Percentiles rank a stretch among this genome's conserved stretches.
These are phyloP conservation scores for Fistularia commersonii DNA, from an alignment of 2,797 vertebrate genomes.

Conservation along the genomic window DNA sequence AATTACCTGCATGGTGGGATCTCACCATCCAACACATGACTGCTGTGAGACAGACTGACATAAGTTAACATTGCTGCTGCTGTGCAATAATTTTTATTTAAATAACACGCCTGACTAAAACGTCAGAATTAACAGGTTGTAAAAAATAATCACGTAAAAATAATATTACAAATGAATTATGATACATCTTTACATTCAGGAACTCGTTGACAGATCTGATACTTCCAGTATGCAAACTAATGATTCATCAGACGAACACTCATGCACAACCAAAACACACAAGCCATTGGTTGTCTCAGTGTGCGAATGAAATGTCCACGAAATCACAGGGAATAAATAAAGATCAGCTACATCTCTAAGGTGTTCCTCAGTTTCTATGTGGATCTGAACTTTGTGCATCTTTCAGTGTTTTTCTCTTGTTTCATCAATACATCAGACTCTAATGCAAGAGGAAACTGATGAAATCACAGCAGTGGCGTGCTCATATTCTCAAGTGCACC, in stretches of 20 bases:
- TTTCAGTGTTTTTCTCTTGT: slow-evolving; percentile 33
- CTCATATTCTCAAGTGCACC: slow-evolving; percentile 27
- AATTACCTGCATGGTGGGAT: no score
- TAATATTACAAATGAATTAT: slow-evolving; percentile 60
- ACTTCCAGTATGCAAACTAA: slow-evolving; percentile 31
- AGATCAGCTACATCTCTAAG: slow-evolving; percentile 21
- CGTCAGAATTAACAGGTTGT: slow-evolving; percentile 67
- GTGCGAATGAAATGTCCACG: slow-evolving; percentile 28
- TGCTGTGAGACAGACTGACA: no score
- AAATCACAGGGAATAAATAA: slow-evolving; percentile 65
- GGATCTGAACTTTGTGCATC: slow-evolving; percentile 28
- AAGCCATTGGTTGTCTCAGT: slow-evolving; percentile 42
- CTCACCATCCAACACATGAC: no score
- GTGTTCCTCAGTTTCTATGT: slow-evolving; percentile 24
- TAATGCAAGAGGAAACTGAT: slow-evolving; percentile 15
- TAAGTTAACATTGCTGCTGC: not conserved
- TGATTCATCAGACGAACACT: slow-evolving; percentile 14
- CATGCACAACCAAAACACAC: slow-evolving; percentile 11
- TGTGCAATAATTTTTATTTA: slow-evolving; percentile 67
- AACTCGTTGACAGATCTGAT: slow-evolving; percentile 29
- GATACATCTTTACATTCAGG: slow-evolving; percentile 54
- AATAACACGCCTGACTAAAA: slow-evolving; percentile 82
- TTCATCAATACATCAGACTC: slow-evolving; percentile 4
- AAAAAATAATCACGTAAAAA: slow-evolving; percentile 53
- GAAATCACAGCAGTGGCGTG: slow-evolving; percentile 55